Evolutionary conservation across 2,888 invertebrate species (phyloP).

Genomic region (Andricus curvator): DNA sequence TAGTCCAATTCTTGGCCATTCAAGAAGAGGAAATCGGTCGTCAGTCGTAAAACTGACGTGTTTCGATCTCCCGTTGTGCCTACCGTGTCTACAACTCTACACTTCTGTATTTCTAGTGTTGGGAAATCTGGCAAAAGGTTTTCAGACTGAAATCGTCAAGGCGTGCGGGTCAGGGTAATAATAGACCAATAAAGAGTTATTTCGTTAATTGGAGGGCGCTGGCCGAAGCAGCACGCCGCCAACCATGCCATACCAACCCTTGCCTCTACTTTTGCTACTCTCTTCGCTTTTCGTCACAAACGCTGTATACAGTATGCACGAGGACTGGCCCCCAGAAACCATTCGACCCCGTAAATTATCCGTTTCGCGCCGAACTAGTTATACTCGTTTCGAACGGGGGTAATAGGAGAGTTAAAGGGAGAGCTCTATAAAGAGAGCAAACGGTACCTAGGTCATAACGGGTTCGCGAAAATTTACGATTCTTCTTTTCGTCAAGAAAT

Average conservation of each 20-base stretch:
- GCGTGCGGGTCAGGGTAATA: constrained; percentile 57
- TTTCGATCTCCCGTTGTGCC: constrained; percentile 13
- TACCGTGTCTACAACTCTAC: not conserved
- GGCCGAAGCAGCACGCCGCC: constrained; percentile 43
- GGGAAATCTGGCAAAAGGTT: constrained; percentile 37
- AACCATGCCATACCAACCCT: constrained; percentile 59
- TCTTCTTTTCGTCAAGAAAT: constrained; percentile 43
- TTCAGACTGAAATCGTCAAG: constrained; percentile 20
- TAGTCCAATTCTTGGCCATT: constrained; percentile 52
- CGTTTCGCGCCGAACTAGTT: constrained; percentile 49
- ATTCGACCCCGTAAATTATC: constrained; percentile 52
- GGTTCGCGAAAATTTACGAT: constrained; percentile 68
- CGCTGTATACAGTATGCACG: constrained; percentile 32
- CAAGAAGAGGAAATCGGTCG: constrained; percentile 47
- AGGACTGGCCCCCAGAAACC: constrained; percentile 34
- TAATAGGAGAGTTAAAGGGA: constrained; percentile 41
- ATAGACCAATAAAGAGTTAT: constrained; percentile 70
- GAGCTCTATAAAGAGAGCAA: constrained; percentile 51
- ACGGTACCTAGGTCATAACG: constrained; percentile 56
- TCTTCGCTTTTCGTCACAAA: constrained; percentile 41
- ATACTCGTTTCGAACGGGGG: constrained; percentile 48
- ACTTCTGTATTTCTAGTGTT: constrained; percentile 12
- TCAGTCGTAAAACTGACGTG: constrained; percentile 50
- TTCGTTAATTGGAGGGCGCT: constrained; percentile 64
- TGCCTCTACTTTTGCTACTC: constrained; percentile 39